Evolutionary conservation across 2,113 vertebrate genomes (phyloP), one percentile per base, ranked within the genome.

Genomic region (Notiomystis cincta): DNA sequence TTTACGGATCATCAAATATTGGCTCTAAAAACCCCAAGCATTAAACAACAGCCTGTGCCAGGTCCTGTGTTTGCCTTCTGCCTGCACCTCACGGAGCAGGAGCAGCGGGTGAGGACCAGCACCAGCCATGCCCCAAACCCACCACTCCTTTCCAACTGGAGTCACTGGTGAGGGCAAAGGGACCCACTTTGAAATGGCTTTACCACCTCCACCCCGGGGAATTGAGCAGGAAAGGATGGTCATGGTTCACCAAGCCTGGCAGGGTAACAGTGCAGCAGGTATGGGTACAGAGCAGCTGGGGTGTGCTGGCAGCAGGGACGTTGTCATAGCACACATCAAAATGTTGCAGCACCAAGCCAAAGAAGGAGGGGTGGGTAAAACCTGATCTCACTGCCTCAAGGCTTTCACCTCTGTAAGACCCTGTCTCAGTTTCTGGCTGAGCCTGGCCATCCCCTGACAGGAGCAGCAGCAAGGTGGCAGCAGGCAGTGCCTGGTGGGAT

Each of bases 381-480:
- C 60, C 33, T 31, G 22, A 73, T 78, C 64, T 83, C 47, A 73
- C 38, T 51, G 20, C 71, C 16, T 75, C 20, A 9, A 25, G 64
- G 31, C 18, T 86, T 85, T 94, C 90, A 93, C 87, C 64, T 62
- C 75, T 60, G 47, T 23, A 92, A 42, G 62, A 61, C 33, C 82
- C 24, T 60, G 67, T 16, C 38, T 80, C 5, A 0, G 18, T 40
- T 89, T 73, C 65, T 70, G 16, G 50, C 82, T 51, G 47, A 64
- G 62, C 57, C 57, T 60, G 87, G 58, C 78, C 11, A 2, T 11
- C 23, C 80, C 40, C 16, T 42, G 58, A 27, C 33, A 66, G 0
- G 5, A 85, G 47, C 27, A 87, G 50, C 75, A 85, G 82, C 50
- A 58, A 94, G 78, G 90, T 86, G 79, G 82, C 90, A 92, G 87